These are phyloP conservation scores for Caenorhabditis sp. DNA, from an alignment of 2,888 invertebrate species.

Conservation along the genomic window DNA sequence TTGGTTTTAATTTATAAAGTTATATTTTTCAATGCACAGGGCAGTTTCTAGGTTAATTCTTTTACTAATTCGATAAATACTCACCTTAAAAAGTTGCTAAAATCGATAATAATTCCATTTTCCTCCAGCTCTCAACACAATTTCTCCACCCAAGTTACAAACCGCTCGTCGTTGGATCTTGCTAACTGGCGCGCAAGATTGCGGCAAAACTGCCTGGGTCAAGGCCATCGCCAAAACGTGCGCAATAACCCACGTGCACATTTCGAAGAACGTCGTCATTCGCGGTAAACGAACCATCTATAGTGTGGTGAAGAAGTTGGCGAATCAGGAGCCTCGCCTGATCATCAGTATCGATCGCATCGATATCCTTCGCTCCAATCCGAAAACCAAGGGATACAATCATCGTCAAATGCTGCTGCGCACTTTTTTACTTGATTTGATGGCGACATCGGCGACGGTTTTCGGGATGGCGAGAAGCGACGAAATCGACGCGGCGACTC, in stretches of 20 bases:
- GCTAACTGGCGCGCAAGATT: slow-evolving; percentile 38
- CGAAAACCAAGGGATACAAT: slow-evolving; percentile 9
- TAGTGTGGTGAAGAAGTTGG: slow-evolving; percentile 24
- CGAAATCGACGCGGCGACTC: slow-evolving; percentile 12
- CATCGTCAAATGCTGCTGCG: slow-evolving; percentile 20
- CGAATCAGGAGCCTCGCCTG: slow-evolving; percentile 18
- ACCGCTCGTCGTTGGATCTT: slow-evolving; percentile 37
- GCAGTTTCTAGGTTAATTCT: no score
- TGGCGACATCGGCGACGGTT: slow-evolving; percentile 17
- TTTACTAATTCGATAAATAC: no score
- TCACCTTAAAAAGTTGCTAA: no score
- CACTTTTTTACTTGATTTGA: slow-evolving; percentile 22
- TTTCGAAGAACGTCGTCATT: slow-evolving; percentile 33
- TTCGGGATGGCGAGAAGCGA: slow-evolving; percentile 25
- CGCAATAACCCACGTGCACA: slow-evolving; percentile 37
- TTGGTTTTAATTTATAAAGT: no score
- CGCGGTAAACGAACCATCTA: slow-evolving; percentile 26
- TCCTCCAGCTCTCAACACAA: neutral
- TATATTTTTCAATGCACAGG: no score
- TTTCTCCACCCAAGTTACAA: no score
- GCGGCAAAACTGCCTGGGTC: slow-evolving; percentile 53
- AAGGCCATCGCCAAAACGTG: slow-evolving; percentile 39
- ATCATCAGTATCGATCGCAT: slow-evolving; percentile 31
- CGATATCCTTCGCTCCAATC: slow-evolving; percentile 26
- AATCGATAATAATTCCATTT: neutral